phyloP scores from a whole-genome alignment of 2,888 invertebrate species.

The Tetranychus truncatus region DNA sequence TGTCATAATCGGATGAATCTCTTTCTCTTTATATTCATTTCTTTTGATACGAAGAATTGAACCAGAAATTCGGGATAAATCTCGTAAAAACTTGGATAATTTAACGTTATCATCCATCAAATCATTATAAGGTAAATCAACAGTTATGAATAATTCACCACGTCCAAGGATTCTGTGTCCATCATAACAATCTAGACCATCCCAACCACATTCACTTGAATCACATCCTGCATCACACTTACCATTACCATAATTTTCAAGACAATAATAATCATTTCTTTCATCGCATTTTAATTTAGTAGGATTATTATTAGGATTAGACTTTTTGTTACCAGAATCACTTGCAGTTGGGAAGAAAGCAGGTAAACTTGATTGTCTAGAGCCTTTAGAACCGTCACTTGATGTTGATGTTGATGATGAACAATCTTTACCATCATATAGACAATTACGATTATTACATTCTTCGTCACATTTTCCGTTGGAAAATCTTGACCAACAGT shows the following conservation, averaged over 20 bases:
- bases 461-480: conserved; percentile 72
- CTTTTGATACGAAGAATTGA: background rate
- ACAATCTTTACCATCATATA: conserved; percentile 91
- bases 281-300: conserved; percentile 40
- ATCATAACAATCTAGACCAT: conserved; percentile 75
- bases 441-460: conserved; percentile 79
- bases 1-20: background rate
- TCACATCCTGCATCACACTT: conserved; percentile 89
- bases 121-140: conserved; percentile 11
- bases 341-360: background rate
- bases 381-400: conserved; percentile 23
- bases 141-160: background rate
- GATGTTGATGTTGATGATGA: conserved; percentile 41
- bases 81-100: conserved; percentile 12
- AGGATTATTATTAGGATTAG: conserved; percentile 25
- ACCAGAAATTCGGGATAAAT: conserved; percentile 14
- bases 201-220: conserved; percentile 91
- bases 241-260: conserved; percentile 77
- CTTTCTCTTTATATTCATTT: background rate
- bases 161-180: background rate
- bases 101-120: conserved; percentile 36
- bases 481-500: conserved; percentile 77
- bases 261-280: conserved; percentile 79
- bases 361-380: background rate
- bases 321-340: conserved; percentile 23